phyloP scores from a whole-genome alignment of 2,888 invertebrate genomes.

The Zele albiditarsus region DNA sequence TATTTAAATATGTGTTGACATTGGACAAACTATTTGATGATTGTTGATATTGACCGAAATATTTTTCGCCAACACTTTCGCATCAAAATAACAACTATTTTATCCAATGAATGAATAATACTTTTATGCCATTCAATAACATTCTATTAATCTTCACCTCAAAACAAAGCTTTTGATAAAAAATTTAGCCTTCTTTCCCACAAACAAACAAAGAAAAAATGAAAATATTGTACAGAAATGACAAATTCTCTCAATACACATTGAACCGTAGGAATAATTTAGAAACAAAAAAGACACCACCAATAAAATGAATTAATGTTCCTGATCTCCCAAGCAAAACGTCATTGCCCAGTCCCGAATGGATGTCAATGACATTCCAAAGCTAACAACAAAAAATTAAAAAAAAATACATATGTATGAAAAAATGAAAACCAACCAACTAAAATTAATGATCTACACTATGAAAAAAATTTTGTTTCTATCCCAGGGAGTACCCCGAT shows the following conservation, averaged over 20 bases:
- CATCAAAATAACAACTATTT: conserved; percentile 4
- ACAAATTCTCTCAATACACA: background rate
- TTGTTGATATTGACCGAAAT: conserved; percentile 36
- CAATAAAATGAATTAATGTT: conserved; percentile 18
- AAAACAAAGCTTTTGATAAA: background rate
- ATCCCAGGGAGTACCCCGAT: background rate
- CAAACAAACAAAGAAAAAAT: background rate
- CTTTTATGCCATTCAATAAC: background rate
- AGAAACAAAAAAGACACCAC: conserved; percentile 10
- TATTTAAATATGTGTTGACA: background rate
- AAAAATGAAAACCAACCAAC: conserved; percentile 34
- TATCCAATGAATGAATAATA: conserved; percentile 17
- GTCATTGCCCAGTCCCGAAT: conserved; percentile 58
- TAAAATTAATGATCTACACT: conserved; percentile 23
- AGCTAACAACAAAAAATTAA: too few species aligned
- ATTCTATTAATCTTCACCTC: background rate
- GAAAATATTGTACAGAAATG: background rate
- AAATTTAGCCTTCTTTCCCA: background rate
- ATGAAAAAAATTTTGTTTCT: background rate
- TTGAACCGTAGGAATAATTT: background rate
- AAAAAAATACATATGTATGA: background rate
- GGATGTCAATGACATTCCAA: conserved; percentile 54
- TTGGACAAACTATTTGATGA: background rate
- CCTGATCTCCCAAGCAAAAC: conserved; percentile 44
- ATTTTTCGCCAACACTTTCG: conserved; percentile 19